phyloP scores from a whole-genome alignment of 2,888 invertebrate genomes.

The Geotrupes spiniger region DNA sequence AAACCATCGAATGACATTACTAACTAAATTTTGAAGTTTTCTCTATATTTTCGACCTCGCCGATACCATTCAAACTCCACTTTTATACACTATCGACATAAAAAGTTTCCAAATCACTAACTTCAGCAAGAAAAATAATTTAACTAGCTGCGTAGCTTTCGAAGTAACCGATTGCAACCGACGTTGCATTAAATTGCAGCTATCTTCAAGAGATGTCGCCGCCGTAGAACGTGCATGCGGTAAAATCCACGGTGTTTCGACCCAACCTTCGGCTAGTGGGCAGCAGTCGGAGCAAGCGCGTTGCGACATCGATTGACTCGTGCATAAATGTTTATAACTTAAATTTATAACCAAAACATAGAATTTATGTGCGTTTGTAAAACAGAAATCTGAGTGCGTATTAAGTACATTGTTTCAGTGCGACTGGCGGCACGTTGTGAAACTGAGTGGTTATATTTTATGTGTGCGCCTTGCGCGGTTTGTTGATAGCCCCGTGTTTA shows the following conservation, averaged over 20 bases:
- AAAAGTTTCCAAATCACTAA: too few relatives aligned
- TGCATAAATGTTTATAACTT: slow-evolving; percentile 23
- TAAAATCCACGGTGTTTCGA: slow-evolving; percentile 5
- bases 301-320: slow-evolving; percentile 32
- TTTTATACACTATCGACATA: too few relatives aligned
- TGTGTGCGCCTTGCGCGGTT: not conserved
- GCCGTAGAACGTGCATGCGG: not conserved
- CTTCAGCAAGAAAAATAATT: too few relatives aligned
- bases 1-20: too few relatives aligned
- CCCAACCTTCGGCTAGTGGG: slow-evolving; percentile 4
- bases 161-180: too few relatives aligned
- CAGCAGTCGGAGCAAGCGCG: slow-evolving; percentile 28
- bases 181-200: too few relatives aligned
- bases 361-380: slow-evolving; percentile 7
- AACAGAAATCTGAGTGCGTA: not conserved
- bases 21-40: too few relatives aligned
- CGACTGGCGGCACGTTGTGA: not conserved
- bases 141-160: too few relatives aligned
- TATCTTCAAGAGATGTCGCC: not conserved
- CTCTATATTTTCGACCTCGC: too few relatives aligned
- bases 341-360: slow-evolving; percentile 25
- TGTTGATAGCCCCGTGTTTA: slow-evolving; percentile 17
- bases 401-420: not conserved
- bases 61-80: too few relatives aligned
- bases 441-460: not conserved